Conservation (phyloP, 2,113 vertebrate species). For the Gavialis gangeticus region DNA sequence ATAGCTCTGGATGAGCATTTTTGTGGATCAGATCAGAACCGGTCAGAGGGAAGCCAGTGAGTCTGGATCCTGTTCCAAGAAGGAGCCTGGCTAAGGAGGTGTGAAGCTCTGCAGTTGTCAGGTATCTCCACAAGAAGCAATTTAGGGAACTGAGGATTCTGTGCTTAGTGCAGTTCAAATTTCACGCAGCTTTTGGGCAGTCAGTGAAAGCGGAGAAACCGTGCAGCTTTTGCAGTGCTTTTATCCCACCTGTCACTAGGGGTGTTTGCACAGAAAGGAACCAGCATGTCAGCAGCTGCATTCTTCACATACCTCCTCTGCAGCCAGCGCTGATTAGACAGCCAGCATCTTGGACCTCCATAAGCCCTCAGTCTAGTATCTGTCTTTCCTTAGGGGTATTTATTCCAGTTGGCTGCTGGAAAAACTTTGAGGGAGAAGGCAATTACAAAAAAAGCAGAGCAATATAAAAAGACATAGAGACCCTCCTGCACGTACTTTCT, state of each 20-base stretch:
- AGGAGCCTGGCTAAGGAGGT: neutral
- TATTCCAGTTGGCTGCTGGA: neutral
- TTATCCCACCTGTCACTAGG: slow-evolving; percentile 41
- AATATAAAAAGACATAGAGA: neutral
- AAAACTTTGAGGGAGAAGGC: neutral
- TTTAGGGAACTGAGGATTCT: neutral
- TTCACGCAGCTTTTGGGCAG: neutral
- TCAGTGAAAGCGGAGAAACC: neutral
- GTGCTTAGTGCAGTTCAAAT: neutral
- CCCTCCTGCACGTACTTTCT: neutral
- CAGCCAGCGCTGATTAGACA: slow-evolving; percentile 12
- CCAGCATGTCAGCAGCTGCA: slow-evolving; percentile 42
- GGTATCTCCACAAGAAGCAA: neutral
- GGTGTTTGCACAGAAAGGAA: slow-evolving; percentile 31
- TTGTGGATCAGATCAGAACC: neutral
- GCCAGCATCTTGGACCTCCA: neutral
- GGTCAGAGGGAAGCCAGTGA: neutral
- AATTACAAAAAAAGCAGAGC: neutral
- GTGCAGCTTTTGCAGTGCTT: neutral
- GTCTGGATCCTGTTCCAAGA: neutral
- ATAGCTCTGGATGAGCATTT: neutral
- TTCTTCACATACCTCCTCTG: slow-evolving; percentile 70
- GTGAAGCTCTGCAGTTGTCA: neutral
- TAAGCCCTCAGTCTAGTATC: neutral
- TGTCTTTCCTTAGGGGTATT: neutral